Conservation (phyloP, 2,113 vertebrate species). For the Oncorhynchus mykiss region DNA sequence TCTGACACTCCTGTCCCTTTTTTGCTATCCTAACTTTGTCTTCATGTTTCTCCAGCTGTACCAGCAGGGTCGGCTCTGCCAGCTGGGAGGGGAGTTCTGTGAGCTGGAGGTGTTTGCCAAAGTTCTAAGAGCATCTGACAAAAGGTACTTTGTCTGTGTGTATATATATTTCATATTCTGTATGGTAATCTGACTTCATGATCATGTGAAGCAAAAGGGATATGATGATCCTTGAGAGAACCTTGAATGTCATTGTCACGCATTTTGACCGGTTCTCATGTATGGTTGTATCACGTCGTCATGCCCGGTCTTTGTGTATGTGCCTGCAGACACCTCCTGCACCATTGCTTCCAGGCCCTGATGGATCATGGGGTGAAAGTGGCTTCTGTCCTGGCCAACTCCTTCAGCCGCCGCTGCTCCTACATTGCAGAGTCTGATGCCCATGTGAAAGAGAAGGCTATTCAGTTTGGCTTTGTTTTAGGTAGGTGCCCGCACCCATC, state of each 20-base stretch:
- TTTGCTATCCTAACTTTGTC: constrained; percentile 29
- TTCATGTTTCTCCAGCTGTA: constrained; percentile 83
- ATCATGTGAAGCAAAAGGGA: neutral
- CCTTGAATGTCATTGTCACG: neutral
- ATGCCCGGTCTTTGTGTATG: neutral
- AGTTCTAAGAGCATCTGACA: constrained; percentile 96
- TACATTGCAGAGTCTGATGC: constrained; percentile 96
- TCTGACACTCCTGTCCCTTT: neutral
- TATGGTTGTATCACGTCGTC: neutral
- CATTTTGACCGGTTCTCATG: neutral
- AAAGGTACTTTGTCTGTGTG: constrained; percentile 77
- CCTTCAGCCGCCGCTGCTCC: constrained; percentile 95
- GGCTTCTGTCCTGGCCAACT: constrained; percentile 94
- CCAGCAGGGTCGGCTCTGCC: constrained; percentile 96
- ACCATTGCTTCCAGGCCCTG: constrained; percentile 97
- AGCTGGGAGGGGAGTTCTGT: constrained; percentile 98
- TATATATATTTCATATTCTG: neutral
- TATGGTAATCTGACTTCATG: neutral
- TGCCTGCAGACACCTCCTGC: constrained; percentile 88
- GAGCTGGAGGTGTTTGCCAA: constrained; percentile 99
- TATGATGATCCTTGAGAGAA: neutral
- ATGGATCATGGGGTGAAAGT: constrained; percentile 99
- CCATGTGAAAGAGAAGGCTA: constrained; percentile 96
- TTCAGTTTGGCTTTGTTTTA: constrained; percentile 96
- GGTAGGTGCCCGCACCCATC: constrained; percentile 70